Base-by-base conservation (phyloP, 2,797 vertebrate species). In the Atherinosoma microstoma region DNA sequence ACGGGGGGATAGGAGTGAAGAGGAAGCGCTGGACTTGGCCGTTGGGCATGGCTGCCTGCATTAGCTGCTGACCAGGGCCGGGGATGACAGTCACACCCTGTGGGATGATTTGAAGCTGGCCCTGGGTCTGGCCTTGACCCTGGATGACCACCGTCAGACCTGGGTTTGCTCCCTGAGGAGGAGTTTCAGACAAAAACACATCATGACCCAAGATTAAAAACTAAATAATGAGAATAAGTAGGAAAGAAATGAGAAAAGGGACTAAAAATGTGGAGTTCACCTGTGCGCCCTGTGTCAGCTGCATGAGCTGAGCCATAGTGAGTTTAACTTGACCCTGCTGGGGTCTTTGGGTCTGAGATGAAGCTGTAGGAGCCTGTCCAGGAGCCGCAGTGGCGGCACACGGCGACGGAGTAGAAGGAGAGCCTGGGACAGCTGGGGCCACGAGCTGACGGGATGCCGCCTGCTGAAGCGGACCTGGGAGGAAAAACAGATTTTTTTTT, bases 21-120 rank as follows among this genome's bases (percentile, higher is more conserved):
- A 99, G 96, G 92, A 99, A 99, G 45, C 97, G 96, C 84, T 99
- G 98, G 75, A 99, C 95, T 58, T 97, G 97, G 63, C 98, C 98
- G 53, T 97, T 98, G 56, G 98, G 98, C 98, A 99, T 98, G 18
- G 97, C 97, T n/a, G 98, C 98, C 91, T 99, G 98, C 98, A 99
- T 99, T 9, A 99, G 94, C 85, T 99, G 98, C 88, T 99, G 98
- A 24, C 98, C 98, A 8, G 97, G 97, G 4, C 96, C 96, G 0
- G 98, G 97, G 86, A 99, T 96, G 64, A 99, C 91, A 0, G 97
- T 96, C 64, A 99, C 96, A 53, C 98, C 98, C 84, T 97, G 97
- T 64, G 98, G 98, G 84, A 99, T 97, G 90, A 99, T 92, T 75
- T 99, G 98, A 71, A 99, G 88, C 78, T 99, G 98, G 29, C 98